These are phyloP conservation scores for Cyphomyrmex costatus DNA, from an alignment of 1,140 invertebrate genomes.

Conservation along the genomic window DNA sequence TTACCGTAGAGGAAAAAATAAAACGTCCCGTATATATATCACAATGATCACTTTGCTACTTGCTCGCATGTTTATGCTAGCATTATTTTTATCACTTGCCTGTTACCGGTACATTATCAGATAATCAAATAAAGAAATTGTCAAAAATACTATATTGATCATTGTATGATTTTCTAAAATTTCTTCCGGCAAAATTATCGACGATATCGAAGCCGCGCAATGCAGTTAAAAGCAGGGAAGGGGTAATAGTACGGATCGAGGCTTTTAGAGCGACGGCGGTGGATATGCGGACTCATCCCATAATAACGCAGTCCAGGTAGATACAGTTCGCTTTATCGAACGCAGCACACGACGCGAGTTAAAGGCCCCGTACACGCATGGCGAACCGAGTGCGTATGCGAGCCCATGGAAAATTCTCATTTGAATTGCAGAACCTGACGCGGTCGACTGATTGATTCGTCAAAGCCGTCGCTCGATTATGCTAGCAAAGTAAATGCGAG, in stretches of 20 bases:
- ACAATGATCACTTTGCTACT: not conserved
- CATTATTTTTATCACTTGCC: slow-evolving; percentile 6
- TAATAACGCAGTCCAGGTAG: slow-evolving; percentile 58
- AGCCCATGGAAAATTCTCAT: slow-evolving; percentile 70
- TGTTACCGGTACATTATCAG: not conserved
- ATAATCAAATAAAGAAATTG: not conserved
- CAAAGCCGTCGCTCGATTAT: slow-evolving; percentile 71
- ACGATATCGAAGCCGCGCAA: slow-evolving; percentile 8
- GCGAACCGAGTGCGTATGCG: slow-evolving; percentile 20
- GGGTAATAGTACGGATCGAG: slow-evolving; percentile 72
- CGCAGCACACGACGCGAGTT: slow-evolving; percentile 58
- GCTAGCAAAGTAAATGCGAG: slow-evolving; percentile 62
- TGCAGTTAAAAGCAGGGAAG: slow-evolving; percentile 54
- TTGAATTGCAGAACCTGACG: slow-evolving; percentile 74
- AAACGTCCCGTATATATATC: not conserved
- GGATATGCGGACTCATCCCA: slow-evolving; percentile 60
- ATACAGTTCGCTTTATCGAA: slow-evolving; percentile 67
- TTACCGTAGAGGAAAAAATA: not conserved
- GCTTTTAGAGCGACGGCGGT: slow-evolving; percentile 63
- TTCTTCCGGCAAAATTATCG: slow-evolving; percentile 50
- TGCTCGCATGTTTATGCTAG: not conserved
- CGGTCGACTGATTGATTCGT: slow-evolving; percentile 72
- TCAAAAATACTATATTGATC: not conserved
- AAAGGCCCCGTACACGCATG: slow-evolving; percentile 57
- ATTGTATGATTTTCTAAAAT: slow-evolving; percentile 45